Conservation (phyloP, 2,888 invertebrate genomes). For the Monopis laevigella region DNA sequence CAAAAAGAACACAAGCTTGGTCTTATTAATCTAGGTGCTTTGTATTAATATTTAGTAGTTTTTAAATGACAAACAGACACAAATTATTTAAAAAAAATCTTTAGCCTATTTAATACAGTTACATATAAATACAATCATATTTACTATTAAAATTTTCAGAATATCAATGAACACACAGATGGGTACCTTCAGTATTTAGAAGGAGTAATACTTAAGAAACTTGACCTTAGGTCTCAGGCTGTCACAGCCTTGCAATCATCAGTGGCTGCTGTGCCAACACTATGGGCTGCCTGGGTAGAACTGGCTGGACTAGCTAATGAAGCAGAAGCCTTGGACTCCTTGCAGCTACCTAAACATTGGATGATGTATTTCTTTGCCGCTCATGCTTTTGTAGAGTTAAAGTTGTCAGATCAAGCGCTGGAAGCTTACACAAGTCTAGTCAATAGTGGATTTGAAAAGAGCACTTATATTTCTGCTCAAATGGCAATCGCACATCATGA, state of each 20-base stretch:
- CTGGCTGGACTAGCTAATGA: slow-evolving; percentile 85
- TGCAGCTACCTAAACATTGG: slow-evolving; percentile 88
- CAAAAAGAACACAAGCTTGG: no score
- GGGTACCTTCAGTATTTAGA: slow-evolving; percentile 90
- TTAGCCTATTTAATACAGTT: no score
- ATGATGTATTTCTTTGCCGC: slow-evolving; percentile 93
- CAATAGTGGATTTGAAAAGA: slow-evolving; percentile 83
- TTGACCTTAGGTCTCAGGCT: slow-evolving; percentile 82
- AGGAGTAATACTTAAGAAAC: slow-evolving; percentile 88
- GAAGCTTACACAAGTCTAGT: slow-evolving; percentile 82
- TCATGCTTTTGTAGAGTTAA: slow-evolving; percentile 88
- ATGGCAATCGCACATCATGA: slow-evolving; percentile 94
- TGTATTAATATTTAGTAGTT: no score
- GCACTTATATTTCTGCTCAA: slow-evolving; percentile 90
- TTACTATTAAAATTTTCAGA: no score
- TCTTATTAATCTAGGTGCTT: no score
- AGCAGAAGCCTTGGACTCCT: slow-evolving; percentile 75
- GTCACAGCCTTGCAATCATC: slow-evolving; percentile 82
- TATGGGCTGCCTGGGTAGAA: slow-evolving; percentile 97
- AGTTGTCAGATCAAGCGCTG: slow-evolving; percentile 89
- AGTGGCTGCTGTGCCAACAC: slow-evolving; percentile 79
- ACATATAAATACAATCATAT: no score
- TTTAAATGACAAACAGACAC: no score
- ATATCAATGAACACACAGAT: slow-evolving; percentile 83
- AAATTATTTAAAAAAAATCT: no score